Conservation (phyloP, 1,140 invertebrate genomes). For the Galendromus occidentalis region DNA sequence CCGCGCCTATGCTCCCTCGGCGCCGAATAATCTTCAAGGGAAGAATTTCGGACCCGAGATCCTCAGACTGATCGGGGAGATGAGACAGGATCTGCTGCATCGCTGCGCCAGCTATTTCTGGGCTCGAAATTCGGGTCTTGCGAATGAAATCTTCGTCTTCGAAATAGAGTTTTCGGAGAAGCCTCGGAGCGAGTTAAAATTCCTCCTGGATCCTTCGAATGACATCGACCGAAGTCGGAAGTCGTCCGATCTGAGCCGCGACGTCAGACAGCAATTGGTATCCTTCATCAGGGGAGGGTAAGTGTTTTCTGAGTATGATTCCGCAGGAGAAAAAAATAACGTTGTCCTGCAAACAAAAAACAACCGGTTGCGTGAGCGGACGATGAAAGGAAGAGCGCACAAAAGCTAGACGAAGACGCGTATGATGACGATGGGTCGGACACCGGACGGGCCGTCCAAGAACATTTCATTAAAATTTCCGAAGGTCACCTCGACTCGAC, state of each 20-base stretch:
- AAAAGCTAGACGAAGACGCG: too few relatives aligned
- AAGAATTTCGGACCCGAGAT: not conserved
- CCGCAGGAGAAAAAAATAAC: too few relatives aligned
- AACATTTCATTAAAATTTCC: too few relatives aligned
- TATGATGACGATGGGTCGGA: too few relatives aligned
- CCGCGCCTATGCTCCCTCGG: not conserved
- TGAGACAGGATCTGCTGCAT: not conserved
- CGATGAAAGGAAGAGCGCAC: too few relatives aligned
- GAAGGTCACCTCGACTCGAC: too few relatives aligned
- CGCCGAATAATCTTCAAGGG: not conserved
- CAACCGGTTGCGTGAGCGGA: too few relatives aligned
- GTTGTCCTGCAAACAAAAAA: too few relatives aligned
- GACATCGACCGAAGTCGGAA: not conserved
- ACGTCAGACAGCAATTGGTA: not conserved
- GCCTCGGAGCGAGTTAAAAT: not conserved
- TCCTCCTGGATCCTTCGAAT: not conserved
- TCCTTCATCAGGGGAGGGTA: constrained; percentile 2
- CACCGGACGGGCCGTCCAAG: too few relatives aligned
- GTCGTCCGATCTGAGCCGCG: not conserved
- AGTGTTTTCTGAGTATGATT: not conserved
- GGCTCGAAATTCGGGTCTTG: not conserved
- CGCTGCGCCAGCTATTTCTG: not conserved
- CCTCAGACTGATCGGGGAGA: not conserved
- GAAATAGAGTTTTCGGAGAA: not conserved
- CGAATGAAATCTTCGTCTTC: not conserved